phyloP scores from a whole-genome alignment of 2,113 vertebrate species.

The Zosterops hypoxanthus region DNA sequence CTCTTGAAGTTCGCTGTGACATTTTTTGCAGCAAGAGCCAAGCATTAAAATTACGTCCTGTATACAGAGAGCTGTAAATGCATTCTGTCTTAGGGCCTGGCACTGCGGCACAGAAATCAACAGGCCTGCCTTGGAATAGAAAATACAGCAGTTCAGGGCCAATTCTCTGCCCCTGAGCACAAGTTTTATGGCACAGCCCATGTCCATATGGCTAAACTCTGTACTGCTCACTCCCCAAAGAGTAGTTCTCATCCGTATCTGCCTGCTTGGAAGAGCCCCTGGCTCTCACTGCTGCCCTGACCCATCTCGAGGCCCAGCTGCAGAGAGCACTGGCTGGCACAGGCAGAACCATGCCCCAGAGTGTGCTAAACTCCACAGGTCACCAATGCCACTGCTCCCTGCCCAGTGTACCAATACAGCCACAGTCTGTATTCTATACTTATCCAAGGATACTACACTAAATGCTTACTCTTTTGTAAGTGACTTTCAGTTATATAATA shows the following conservation, averaged over 20 bases:
- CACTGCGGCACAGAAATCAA: not conserved
- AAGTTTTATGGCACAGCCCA: slow-evolving; percentile 39
- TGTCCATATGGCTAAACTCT: slow-evolving; percentile 55
- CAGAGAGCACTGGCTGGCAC: not conserved
- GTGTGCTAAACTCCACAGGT: not conserved
- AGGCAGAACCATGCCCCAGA: not conserved
- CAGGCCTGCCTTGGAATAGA: slow-evolving; percentile 37
- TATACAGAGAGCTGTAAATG: slow-evolving; percentile 33
- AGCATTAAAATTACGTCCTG: slow-evolving; percentile 37
- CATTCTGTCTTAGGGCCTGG: slow-evolving; percentile 44
- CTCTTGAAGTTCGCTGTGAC: slow-evolving; percentile 43
- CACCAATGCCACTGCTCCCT: not conserved
- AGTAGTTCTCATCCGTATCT: not conserved
- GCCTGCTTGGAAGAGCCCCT: not conserved
- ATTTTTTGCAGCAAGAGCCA: slow-evolving; percentile 36
- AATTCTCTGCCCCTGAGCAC: slow-evolving; percentile 35
- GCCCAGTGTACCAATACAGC: not conserved
- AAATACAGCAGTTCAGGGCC: slow-evolving; percentile 31
- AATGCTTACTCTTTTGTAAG: not conserved
- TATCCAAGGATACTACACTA: not conserved
- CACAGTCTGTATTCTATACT: not conserved
- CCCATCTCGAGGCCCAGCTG: not conserved
- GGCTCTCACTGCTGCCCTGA: not conserved
- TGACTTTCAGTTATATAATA: not conserved
- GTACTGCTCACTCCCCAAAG: slow-evolving; percentile 26